Evolutionary conservation across 2,113 vertebrate species (phyloP).

Genomic region (Chlorodrepanis virens): DNA sequence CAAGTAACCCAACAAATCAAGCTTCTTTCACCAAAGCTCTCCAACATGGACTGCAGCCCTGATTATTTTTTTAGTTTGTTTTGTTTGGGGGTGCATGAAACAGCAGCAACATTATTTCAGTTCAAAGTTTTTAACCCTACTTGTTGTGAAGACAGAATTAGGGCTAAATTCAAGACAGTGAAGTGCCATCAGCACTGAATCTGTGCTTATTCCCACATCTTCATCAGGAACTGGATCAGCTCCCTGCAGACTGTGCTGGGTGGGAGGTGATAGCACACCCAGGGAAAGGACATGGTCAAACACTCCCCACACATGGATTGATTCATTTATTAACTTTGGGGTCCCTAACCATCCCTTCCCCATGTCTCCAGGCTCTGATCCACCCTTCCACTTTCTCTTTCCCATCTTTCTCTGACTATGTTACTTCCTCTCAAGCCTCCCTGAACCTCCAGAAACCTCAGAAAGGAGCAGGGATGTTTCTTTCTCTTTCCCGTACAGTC

Average conservation of each 20-base stretch:
- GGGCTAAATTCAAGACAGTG: neutral
- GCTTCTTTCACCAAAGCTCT: constrained; percentile 14
- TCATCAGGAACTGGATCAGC: fast-evolving
- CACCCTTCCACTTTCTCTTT: neutral
- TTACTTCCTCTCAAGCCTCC: neutral
- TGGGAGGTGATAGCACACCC: fast-evolving
- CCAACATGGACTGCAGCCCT: neutral
- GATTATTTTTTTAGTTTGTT: neutral
- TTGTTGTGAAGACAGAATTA: neutral
- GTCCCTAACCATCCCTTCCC: neutral
- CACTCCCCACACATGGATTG: fast-evolving
- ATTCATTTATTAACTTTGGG: neutral
- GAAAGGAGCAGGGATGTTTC: neutral
- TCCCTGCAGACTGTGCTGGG: neutral
- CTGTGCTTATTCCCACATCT: fast-evolving
- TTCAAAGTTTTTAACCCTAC: neutral
- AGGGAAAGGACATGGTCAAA: neutral
- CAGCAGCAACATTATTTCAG: neutral
- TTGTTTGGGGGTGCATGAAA: neutral
- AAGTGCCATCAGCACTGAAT: fast-evolving
- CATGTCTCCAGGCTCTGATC: neutral
- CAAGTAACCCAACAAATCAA: constrained; percentile 16
- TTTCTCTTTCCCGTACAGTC: neutral
- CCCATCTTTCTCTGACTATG: fast-evolving
- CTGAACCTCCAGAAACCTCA: neutral